phyloP scores from a whole-genome alignment of 2,888 invertebrate species.

The Diogma glabrata region DNA sequence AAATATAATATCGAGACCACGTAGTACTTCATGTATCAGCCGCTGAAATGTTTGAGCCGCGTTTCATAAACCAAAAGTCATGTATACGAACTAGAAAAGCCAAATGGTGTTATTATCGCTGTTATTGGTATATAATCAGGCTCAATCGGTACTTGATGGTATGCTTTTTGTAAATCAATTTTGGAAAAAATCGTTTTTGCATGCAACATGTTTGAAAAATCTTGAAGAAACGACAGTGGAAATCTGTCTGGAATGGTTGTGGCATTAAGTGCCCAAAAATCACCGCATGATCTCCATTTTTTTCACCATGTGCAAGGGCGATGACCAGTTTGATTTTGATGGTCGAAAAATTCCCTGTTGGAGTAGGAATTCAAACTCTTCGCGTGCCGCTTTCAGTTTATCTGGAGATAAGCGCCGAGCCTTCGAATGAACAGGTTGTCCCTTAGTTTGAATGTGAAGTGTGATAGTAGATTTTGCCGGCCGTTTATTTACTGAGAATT shows the following conservation, averaged over 20 bases:
- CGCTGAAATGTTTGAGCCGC: conserved; percentile 27
- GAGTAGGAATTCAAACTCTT: too few relatives aligned
- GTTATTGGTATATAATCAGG: too few relatives aligned
- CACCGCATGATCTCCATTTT: conserved; percentile 30
- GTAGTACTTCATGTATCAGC: conserved; percentile 23
- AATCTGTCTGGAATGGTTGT: conserved; percentile 26
- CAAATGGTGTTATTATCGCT: conserved; percentile 29
- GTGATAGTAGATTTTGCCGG: too few relatives aligned
- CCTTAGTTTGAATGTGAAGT: too few relatives aligned
- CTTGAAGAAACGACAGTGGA: too few relatives aligned
- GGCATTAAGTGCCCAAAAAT: conserved; percentile 24
- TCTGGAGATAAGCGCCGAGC: conserved; percentile 11
- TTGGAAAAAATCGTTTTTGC: conserved; percentile 12
- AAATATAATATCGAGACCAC: conserved; percentile 19
- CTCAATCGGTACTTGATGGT: too few relatives aligned
- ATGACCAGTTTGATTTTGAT: conserved; percentile 30
- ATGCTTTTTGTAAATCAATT: too few relatives aligned
- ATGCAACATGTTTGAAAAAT: too few relatives aligned
- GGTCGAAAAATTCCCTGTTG: too few relatives aligned
- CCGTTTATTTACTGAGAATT: too few relatives aligned
- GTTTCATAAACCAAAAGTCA: too few relatives aligned
- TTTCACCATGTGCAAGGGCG: conserved; percentile 26
- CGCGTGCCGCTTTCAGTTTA: conserved; percentile 8
- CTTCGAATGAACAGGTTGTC: conserved; percentile 6
- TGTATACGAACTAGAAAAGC: too few relatives aligned